These are phyloP conservation scores for Periphyllus acericola DNA, from an alignment of 2,888 invertebrate genomes.

Conservation along the genomic window DNA sequence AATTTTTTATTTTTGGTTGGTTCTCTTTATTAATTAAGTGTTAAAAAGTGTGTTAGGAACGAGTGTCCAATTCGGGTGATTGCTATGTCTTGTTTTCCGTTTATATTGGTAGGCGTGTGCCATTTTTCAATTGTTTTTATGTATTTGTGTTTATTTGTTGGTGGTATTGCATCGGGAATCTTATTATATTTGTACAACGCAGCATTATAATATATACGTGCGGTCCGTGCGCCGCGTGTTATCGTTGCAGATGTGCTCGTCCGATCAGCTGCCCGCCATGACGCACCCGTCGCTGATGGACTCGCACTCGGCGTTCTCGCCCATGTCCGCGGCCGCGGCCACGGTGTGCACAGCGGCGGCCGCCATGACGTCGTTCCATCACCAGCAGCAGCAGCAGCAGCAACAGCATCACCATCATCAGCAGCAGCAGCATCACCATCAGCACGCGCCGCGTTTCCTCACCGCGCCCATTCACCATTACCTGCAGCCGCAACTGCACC, in stretches of 20 bases:
- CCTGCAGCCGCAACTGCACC: constrained; percentile 65
- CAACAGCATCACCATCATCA: constrained; percentile 65
- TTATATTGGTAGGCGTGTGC: too few species aligned
- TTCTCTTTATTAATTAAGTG: too few species aligned
- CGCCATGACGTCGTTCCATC: constrained; percentile 58
- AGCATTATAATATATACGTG: too few species aligned
- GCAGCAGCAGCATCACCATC: constrained; percentile 46
- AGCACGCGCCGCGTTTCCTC: constrained; percentile 64
- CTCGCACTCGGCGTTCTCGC: constrained; percentile 80
- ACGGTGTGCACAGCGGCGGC: constrained; percentile 67
- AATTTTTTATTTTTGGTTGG: too few species aligned
- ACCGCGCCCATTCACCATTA: constrained; percentile 67
- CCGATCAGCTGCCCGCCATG: constrained; percentile 38
- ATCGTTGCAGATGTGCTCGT: constrained; percentile 51
- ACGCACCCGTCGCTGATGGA: constrained; percentile 63
- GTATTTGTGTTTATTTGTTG: too few species aligned
- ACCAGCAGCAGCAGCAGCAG: constrained; percentile 66
- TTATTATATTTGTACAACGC: too few species aligned
- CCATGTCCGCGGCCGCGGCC: constrained; percentile 73
- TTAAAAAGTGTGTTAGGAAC: too few species aligned
- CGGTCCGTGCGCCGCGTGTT: neutral
- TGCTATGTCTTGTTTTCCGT: too few species aligned
- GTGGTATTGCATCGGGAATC: too few species aligned
- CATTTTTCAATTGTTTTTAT: too few species aligned
- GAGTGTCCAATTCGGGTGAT: too few species aligned